These are phyloP conservation scores for Ahaetulla prasina DNA, from an alignment of 2,113 vertebrate genomes.

Conservation along the genomic window DNA sequence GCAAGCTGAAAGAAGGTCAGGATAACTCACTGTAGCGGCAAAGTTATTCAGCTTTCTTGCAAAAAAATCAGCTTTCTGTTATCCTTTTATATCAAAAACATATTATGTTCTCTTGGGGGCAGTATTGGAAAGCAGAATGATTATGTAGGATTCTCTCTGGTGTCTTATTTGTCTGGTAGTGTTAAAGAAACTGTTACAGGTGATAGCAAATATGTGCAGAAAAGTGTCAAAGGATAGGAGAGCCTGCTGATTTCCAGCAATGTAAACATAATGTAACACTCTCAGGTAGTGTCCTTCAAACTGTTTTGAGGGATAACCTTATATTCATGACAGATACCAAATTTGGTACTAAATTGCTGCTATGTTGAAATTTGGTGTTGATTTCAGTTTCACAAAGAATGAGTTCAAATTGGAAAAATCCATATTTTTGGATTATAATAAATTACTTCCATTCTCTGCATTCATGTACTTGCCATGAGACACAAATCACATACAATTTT, in stretches of 20 bases:
- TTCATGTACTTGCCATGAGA: neutral
- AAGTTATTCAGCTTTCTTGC: neutral
- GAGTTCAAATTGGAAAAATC: neutral
- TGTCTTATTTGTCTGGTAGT: neutral
- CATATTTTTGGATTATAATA: neutral
- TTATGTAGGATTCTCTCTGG: neutral
- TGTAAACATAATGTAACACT: neutral
- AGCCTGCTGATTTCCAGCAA: neutral
- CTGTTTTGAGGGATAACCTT: slow-evolving; percentile 17
- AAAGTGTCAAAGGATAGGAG: neutral
- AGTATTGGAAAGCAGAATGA: slow-evolving; percentile 50
- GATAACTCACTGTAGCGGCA: neutral
- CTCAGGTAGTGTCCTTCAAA: slow-evolving; percentile 40
- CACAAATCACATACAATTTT: neutral
- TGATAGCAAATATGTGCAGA: neutral
- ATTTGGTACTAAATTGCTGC: slow-evolving; percentile 7
- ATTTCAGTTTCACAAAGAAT: neutral
- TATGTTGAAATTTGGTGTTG: neutral
- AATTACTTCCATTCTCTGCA: neutral
- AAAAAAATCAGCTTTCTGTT: neutral
- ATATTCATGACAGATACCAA: slow-evolving; percentile 24
- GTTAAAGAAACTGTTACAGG: neutral
- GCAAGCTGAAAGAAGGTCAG: neutral
- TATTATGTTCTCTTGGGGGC: slow-evolving; percentile 49
- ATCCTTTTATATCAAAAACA: neutral